These are phyloP conservation scores for Arbacia lixula DNA, from an alignment of 53 echinoderm and acorn worm genomes.

Conservation along the genomic window DNA sequence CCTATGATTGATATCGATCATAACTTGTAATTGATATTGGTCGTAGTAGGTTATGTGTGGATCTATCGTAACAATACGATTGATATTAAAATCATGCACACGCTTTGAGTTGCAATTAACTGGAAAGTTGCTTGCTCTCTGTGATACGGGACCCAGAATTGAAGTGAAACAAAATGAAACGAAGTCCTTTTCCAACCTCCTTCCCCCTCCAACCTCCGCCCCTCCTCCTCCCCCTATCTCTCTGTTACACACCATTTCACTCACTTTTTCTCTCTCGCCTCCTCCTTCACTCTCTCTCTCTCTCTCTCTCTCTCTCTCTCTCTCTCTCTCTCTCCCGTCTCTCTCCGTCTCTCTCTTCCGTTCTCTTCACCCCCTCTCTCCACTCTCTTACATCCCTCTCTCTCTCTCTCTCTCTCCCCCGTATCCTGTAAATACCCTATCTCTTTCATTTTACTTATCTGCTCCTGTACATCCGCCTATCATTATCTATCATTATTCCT, in stretches of 20 bases:
- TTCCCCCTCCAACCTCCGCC: not conserved
- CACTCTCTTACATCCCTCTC: not conserved
- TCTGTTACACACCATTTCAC: not conserved
- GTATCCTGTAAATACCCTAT: not conserved
- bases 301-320: not conserved
- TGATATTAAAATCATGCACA: no score
- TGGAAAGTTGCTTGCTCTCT: no score
- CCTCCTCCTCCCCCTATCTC: not conserved
- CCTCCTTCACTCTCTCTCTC: not conserved
- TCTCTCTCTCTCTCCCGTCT: not conserved
- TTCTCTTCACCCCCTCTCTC: not conserved
- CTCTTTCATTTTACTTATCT: not conserved
- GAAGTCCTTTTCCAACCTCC: no score
- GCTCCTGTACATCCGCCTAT: not conserved
- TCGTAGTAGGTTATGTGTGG: no score
- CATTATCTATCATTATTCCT: not conserved
- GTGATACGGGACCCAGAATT: no score
- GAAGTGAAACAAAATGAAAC: no score
- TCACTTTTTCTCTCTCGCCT: not conserved
- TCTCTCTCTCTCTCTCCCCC: not conserved
- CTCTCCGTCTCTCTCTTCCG: not conserved
- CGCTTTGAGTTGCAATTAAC: no score
- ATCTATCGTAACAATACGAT: no score
- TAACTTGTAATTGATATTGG: no score
- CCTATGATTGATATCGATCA: no score